phyloP scores from a whole-genome alignment of 2,888 invertebrate species.

The Stenodema calcarata region DNA sequence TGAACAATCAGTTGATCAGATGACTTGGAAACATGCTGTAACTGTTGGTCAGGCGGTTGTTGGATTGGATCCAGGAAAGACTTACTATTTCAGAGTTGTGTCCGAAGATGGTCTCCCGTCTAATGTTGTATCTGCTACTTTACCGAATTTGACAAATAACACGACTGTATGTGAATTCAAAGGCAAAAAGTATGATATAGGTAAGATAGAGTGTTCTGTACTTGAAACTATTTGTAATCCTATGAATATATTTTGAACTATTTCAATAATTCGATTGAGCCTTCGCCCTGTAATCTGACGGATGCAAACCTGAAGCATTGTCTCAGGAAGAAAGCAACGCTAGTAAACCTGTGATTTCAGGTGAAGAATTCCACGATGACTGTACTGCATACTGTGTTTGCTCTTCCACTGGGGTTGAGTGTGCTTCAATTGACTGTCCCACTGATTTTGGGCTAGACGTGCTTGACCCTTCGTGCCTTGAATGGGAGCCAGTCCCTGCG shows the following conservation, averaged over 20 bases:
- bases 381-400: constrained; percentile 83
- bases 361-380: constrained; percentile 81
- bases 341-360: constrained; percentile 59
- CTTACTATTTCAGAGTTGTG: constrained; percentile 61
- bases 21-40: constrained; percentile 61
- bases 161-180: constrained; percentile 60
- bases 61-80: constrained; percentile 61
- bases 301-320: too few species aligned
- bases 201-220: constrained; percentile 50
- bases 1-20: constrained; percentile 63
- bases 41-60: constrained; percentile 55
- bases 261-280: too few species aligned
- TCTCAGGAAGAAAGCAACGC: too few species aligned
- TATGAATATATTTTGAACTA: too few species aligned
- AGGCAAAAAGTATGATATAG: constrained; percentile 59
- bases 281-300: too few species aligned
- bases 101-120: constrained; percentile 58
- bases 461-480: constrained; percentile 80
- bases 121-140: constrained; percentile 56
- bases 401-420: constrained; percentile 73
- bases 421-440: constrained; percentile 82
- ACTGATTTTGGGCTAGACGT: constrained; percentile 85
- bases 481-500: constrained; percentile 83
- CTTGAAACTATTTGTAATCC: too few species aligned
- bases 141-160: constrained; percentile 53